phyloP scores from a whole-genome alignment of 2,888 invertebrate genomes.

The Lepidocyrtoides sp. region DNA sequence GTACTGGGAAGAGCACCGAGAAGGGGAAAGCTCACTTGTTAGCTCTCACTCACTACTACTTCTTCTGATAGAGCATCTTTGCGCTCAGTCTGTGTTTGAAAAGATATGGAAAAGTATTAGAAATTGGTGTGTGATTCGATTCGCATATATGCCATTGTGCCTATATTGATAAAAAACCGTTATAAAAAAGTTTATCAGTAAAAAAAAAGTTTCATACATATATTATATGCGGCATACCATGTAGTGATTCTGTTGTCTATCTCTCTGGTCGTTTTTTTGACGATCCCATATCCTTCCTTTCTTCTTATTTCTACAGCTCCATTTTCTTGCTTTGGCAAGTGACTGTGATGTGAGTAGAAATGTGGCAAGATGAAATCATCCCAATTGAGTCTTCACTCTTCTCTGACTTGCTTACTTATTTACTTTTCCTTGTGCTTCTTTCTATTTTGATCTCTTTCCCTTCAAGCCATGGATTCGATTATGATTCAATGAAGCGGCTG shows the following conservation, averaged over 20 bases:
- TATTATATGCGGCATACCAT: neutral
- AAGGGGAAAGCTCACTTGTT: neutral
- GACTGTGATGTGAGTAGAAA: conserved; percentile 59
- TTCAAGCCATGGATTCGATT: conserved; percentile 82
- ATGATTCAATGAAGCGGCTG: conserved; percentile 84
- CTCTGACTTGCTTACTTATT: conserved; percentile 73
- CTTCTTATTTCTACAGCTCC: neutral
- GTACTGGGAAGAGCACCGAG: neutral
- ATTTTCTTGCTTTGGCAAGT: conserved; percentile 42
- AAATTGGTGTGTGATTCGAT: no score
- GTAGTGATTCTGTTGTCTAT: neutral
- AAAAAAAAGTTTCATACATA: neutral
- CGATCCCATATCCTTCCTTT: conserved; percentile 15
- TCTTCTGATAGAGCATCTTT: neutral
- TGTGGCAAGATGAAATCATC: conserved; percentile 78
- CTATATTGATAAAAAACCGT: no score
- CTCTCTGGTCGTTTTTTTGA: conserved; percentile 36
- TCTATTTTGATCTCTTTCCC: conserved; percentile 79
- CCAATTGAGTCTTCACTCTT: conserved; percentile 73
- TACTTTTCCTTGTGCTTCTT: conserved; percentile 69
- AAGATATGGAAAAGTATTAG: neutral
- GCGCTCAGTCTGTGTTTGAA: neutral
- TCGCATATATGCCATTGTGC: no score
- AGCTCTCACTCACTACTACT: no score
- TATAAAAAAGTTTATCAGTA: neutral